Conservation (phyloP, 2,113 vertebrate genomes). For the Callocephalon fimbriatum region DNA sequence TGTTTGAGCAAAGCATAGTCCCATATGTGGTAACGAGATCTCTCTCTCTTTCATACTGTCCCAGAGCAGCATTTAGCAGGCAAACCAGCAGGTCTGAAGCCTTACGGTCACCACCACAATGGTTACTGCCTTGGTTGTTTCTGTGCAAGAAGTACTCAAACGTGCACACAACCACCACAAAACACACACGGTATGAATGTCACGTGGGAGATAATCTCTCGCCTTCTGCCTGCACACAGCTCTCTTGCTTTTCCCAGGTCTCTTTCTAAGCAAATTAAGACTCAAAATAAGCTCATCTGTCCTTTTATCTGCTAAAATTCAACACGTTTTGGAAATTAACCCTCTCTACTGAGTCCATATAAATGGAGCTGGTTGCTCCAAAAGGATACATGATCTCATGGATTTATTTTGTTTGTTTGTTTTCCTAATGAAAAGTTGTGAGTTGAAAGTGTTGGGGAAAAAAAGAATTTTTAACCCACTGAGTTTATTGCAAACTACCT, state of each 20-base stretch:
- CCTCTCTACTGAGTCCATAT: not conserved
- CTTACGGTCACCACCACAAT: not conserved
- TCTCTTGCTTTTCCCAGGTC: not conserved
- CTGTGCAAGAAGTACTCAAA: not conserved
- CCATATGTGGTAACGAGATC: not conserved
- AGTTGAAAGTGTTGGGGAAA: not conserved
- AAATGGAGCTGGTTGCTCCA: not conserved
- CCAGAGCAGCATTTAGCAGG: not conserved
- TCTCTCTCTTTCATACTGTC: not conserved
- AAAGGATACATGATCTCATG: not conserved
- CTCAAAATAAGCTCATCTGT: not conserved
- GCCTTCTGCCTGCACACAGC: not conserved
- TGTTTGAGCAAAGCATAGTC: not conserved
- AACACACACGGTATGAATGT: accelerated
- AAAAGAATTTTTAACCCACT: not conserved
- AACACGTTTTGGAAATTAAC: not conserved
- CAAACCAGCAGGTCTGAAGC: not conserved
- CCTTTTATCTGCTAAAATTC: not conserved
- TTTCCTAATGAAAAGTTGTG: not conserved
- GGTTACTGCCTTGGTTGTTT: not conserved
- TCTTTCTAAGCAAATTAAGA: not conserved
- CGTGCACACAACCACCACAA: not conserved
- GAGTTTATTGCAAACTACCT: not conserved
- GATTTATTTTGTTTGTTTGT: not conserved
- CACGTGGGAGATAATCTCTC: accelerated